Base-by-base conservation (phyloP, 2,113 vertebrate species). In the Furnarius figulus region DNA sequence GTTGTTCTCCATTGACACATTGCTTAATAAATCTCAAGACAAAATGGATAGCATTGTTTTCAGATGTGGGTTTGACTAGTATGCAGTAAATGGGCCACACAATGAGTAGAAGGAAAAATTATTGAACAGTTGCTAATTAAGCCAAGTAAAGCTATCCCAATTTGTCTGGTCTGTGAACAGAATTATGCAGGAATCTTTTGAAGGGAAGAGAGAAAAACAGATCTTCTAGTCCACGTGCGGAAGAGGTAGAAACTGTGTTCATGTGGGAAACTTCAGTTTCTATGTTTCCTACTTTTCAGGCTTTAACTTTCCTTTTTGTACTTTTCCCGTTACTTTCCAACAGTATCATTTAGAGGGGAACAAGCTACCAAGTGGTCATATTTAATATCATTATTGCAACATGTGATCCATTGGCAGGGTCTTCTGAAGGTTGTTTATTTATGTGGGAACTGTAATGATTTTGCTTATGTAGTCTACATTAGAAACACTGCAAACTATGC, bases 21-120 rank as follows among this genome's bases (percentile, higher is more conserved):
- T n/a, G 79, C 68, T 37, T 27, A 66, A 94, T 67, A 77, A 76
- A 93, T 53, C 88, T 90, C 65, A 46, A 68, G 55, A 86, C 68
- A 86, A 95, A 88, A 95, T 71, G 23, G 88, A 37, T 7, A 67
- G 67, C 79, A 77, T 59, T 88, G 56, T 84, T 95, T 88, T 96
- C 90, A 96, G 90, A 96, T 90, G 72, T 94, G 90, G 87, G 52
- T 88, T 89, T 72, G 63, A 84, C 85, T 78, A 84, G 72, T 49
- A 74, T 4, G 25, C 35, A 67, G 72, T 59, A 74, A 93, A 71
- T 49, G 39, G 88, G 75, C 87, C 92, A 94, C 95, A 95, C 95
- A 95, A 71, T 19, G 82, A 95, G 90, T 31, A 96, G 27, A 70
- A 80, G 39, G 82, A 90, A 85, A 92, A 93, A 77, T 50, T 90